A percentile compares a stretch with the other conserved stretches of the same genome.
Conservation (phyloP, 2,888 invertebrate genomes). For the Graphium colonna region DNA sequence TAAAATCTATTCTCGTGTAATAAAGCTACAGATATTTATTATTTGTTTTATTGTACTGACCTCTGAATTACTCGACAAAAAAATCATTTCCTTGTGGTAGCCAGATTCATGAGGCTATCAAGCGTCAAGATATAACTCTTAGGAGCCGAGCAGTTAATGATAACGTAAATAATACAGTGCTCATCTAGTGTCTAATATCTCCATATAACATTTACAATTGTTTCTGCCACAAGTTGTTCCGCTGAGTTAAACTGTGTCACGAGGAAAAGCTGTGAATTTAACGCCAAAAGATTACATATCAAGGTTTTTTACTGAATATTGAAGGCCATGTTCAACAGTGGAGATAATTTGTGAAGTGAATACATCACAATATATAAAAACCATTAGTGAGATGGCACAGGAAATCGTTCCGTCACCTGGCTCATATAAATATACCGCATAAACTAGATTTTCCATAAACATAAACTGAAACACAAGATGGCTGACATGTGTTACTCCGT, state of each 20-base stretch:
- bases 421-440: constrained; percentile 15
- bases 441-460: constrained; percentile 1
- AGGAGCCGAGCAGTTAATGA: no score
- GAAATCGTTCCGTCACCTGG: constrained; percentile 7
- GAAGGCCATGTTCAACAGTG: constrained; percentile 19
- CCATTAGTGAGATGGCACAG: constrained; percentile 6
- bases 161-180: no score
- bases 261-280: neutral
- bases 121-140: no score
- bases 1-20: no score
- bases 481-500: neutral
- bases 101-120: no score
- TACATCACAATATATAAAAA: constrained; percentile 10
- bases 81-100: no score
- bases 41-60: no score
- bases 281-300: constrained; percentile 4
- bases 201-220: no score
- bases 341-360: constrained; percentile 18
- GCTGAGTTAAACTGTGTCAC: neutral
- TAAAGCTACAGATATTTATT: no score
- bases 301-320: constrained; percentile 11
- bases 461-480: neutral
- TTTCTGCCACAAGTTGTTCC: no score
- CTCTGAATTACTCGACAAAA: no score
- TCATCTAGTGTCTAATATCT: no score